Percentiles rank a stretch among this genome's conserved stretches.
Evolutionary conservation across 2,113 vertebrate species (phyloP).

Genomic region (Sprattus sprattus): DNA sequence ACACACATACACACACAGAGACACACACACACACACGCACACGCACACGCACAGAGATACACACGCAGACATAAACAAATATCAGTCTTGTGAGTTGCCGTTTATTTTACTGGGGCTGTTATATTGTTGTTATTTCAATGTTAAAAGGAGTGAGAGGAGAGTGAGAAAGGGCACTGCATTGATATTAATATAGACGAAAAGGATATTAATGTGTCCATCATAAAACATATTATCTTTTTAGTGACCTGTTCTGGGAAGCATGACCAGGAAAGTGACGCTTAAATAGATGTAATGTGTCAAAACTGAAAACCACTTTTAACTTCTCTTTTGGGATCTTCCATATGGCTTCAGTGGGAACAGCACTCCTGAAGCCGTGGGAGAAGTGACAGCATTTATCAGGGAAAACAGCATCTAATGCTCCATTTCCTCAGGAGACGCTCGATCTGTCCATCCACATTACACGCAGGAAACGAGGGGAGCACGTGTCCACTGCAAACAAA

Average conservation of each 20-base stretch:
- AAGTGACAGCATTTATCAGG: conserved; percentile 12
- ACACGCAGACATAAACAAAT: background rate
- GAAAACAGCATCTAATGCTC: background rate
- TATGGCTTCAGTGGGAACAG: background rate
- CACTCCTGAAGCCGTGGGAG: background rate
- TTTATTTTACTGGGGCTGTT: background rate
- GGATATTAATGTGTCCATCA: background rate
- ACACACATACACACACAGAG: background rate
- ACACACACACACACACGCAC: background rate
- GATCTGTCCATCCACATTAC: background rate
- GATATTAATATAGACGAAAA: background rate
- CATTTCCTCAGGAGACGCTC: background rate
- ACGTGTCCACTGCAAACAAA: conserved; percentile 1
- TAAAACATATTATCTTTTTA: background rate
- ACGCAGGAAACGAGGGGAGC: background rate
- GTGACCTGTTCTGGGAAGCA: background rate
- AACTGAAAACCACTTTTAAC: background rate
- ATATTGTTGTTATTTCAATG: background rate
- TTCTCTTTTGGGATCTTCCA: background rate
- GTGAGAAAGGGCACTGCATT: background rate
- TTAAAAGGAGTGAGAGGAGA: background rate
- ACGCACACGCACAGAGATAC: background rate
- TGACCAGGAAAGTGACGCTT: background rate
- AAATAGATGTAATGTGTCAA: background rate
- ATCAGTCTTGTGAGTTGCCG: background rate